Evolutionary conservation across 2,113 vertebrate species (phyloP).

Genomic region (Forbesichthys papilliferus): DNA sequence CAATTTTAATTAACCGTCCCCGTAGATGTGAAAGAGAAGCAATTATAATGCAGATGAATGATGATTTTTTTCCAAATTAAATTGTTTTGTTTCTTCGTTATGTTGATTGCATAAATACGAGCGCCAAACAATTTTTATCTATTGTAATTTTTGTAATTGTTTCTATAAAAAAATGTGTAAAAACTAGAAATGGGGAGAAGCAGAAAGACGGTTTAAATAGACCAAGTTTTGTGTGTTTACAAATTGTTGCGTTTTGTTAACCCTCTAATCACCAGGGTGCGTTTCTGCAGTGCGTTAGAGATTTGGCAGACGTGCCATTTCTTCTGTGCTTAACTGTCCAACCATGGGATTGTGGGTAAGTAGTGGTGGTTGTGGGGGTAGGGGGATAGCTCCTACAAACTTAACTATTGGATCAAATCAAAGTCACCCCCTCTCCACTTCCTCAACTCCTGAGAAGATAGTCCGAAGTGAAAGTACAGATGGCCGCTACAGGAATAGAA

Average conservation of each 20-base stretch:
- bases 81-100: slow-evolving; percentile 99
- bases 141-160: slow-evolving; percentile 99
- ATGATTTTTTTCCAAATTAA: slow-evolving; percentile 97
- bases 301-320: slow-evolving; percentile 38
- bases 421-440: slow-evolving; percentile 52
- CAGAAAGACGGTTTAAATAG: slow-evolving; percentile 73
- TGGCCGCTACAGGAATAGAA: slow-evolving; percentile 67
- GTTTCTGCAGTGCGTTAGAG: not conserved
- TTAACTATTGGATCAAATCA: slow-evolving; percentile 68
- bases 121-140: slow-evolving; percentile 94
- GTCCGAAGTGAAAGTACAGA: slow-evolving; percentile 61
- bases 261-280: slow-evolving; percentile 79
- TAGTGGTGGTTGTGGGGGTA: not conserved
- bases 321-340: slow-evolving; percentile 18
- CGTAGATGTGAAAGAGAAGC: slow-evolving; percentile 99
- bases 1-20: slow-evolving; percentile 99
- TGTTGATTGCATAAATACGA: slow-evolving; percentile 99
- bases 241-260: slow-evolving; percentile 96
- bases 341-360: no score
- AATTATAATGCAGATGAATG: slow-evolving; percentile 99
- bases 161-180: slow-evolving; percentile 84
- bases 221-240: slow-evolving; percentile 91
- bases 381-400: slow-evolving; percentile 46
- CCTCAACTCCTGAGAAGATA: not conserved
- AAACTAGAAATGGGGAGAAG: not conserved